These are phyloP conservation scores for Ochotona curzoniae DNA, from an alignment of 2,113 vertebrate genomes.

Conservation along the genomic window DNA sequence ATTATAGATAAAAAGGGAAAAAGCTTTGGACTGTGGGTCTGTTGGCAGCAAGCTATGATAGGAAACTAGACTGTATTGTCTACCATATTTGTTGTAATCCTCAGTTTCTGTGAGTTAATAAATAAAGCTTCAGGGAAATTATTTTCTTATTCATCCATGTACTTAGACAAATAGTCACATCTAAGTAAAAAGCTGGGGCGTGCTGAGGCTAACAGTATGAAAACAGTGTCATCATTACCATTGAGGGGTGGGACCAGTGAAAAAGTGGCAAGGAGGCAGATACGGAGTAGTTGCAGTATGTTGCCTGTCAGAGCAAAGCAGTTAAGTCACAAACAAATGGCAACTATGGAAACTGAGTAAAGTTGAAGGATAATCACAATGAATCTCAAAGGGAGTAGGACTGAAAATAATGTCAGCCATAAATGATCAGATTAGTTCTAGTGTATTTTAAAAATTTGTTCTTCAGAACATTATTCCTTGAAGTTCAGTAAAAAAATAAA, in stretches of 20 bases:
- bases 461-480: background rate
- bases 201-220: background rate
- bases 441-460: background rate
- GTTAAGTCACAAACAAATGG: background rate
- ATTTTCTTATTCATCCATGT: conserved; percentile 4
- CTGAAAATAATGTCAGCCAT: background rate
- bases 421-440: background rate
- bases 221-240: background rate
- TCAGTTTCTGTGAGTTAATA: conserved; percentile 2
- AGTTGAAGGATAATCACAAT: background rate
- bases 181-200: background rate
- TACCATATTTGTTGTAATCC: background rate
- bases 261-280: background rate
- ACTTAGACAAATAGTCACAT: background rate
- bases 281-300: background rate
- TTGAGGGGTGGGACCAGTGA: background rate
- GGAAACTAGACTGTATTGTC: background rate
- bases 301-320: too few relatives aligned
- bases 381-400: background rate
- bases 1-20: background rate
- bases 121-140: background rate
- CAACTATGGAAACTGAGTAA: background rate
- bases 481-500: background rate
- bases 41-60: background rate
- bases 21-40: background rate